Percentiles rank a stretch among this genome's conserved stretches.
Conservation (phyloP, 2,888 invertebrate genomes). For the Chalcis sispes region DNA sequence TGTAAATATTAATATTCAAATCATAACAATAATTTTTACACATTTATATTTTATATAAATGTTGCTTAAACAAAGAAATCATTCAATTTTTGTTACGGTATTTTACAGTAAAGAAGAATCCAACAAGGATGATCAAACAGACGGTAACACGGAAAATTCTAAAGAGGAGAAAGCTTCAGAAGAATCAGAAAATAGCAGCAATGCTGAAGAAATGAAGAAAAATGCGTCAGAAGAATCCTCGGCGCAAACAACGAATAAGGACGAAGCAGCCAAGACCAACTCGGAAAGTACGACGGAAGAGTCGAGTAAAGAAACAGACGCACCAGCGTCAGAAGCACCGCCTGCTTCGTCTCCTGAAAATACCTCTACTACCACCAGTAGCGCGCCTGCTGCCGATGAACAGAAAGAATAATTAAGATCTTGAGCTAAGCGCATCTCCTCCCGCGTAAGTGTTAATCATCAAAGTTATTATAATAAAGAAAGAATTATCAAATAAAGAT, state of each 20-base stretch:
- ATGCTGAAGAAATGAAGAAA: conserved; percentile 68
- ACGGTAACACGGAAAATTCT: conserved; percentile 66
- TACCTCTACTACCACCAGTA: conserved; percentile 63
- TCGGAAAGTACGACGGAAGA: conserved; percentile 55
- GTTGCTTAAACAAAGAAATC: too few species aligned
- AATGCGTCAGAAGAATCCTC: conserved; percentile 69
- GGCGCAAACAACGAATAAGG: conserved; percentile 69
- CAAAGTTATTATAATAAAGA: too few species aligned
- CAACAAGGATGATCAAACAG: conserved; percentile 59
- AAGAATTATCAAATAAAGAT: too few species aligned
- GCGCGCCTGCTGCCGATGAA: conserved; percentile 46
- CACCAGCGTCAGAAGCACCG: conserved; percentile 61
- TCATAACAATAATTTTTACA: too few species aligned
- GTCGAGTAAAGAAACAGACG: conserved; percentile 54
- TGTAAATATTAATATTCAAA: too few species aligned
- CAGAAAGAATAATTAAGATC: conserved; percentile 54
- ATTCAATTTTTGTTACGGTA: background rate
- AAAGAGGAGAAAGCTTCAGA: conserved; percentile 70
- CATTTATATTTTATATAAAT: too few species aligned
- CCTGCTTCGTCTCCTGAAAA: conserved; percentile 61
- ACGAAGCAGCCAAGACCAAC: conserved; percentile 63
- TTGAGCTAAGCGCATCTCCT: conserved; percentile 59
- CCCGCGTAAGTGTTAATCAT: conserved; percentile 61
- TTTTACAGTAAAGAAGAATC: conserved; percentile 50
- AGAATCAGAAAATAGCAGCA: conserved; percentile 66